A percentile compares a stretch with the other conserved stretches of the same genome.
These are phyloP conservation scores for Merluccius polli DNA, from an alignment of 2,797 vertebrate genomes.

Conservation along the genomic window DNA sequence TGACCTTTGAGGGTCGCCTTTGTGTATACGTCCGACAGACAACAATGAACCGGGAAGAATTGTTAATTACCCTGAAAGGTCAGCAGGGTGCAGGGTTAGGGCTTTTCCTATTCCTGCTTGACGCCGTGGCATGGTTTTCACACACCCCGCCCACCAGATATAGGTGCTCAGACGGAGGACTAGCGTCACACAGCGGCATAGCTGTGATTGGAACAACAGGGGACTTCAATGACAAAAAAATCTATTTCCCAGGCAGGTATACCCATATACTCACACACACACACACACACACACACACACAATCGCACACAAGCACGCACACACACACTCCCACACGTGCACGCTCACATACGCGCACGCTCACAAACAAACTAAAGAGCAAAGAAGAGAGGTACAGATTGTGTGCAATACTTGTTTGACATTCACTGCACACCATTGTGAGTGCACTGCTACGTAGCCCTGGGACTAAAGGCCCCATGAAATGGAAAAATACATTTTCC, in stretches of 20 bases:
- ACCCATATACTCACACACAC: not conserved
- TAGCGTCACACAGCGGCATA: too few species aligned
- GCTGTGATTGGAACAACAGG: too few species aligned
- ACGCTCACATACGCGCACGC: too few species aligned
- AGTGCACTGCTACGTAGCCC: not conserved
- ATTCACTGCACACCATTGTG: not conserved
- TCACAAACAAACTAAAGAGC: not conserved
- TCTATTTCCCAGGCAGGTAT: not conserved
- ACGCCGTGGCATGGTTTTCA: not conserved
- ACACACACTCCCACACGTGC: not conserved
- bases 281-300: not conserved
- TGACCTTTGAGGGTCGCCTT: slow-evolving; percentile 66
- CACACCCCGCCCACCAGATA: not conserved
- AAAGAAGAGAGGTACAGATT: not conserved
- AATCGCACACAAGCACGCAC: too few species aligned
- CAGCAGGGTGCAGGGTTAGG: slow-evolving; percentile 46
- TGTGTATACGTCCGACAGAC: slow-evolving; percentile 54
- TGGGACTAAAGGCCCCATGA: too few species aligned
- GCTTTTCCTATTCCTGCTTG: slow-evolving; percentile 8
- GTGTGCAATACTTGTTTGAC: not conserved
- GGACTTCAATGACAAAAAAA: too few species aligned
- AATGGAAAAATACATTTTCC: too few species aligned
- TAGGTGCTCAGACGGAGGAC: not conserved
- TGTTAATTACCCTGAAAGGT: slow-evolving; percentile 66
- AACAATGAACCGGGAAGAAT: slow-evolving; percentile 56